phyloP scores from a whole-genome alignment of 1,140 invertebrate genomes.

The Lepidurus apus region DNA sequence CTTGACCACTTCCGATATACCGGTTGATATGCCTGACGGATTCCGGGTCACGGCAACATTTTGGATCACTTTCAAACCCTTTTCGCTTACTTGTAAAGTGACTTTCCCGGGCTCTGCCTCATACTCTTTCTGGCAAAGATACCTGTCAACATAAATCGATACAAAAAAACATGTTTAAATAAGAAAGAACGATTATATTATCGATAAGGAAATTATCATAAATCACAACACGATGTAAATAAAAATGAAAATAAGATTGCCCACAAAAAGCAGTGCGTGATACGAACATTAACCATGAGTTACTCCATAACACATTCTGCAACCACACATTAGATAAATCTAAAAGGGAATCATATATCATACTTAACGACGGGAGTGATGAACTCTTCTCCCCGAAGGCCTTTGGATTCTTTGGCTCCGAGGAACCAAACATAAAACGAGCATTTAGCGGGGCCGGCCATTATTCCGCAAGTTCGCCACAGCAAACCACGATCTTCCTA shows the following conservation, averaged over 20 bases:
- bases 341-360: constrained; percentile 20
- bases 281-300: too few species aligned
- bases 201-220: constrained; percentile 54
- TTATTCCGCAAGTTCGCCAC: neutral
- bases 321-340: neutral
- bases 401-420: constrained; percentile 88
- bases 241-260: too few species aligned
- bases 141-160: constrained; percentile 43
- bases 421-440: constrained; percentile 98
- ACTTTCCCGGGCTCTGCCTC: constrained; percentile 87
- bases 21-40: neutral
- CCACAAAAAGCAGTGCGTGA: too few species aligned
- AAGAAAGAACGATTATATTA: too few species aligned
- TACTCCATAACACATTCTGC: too few species aligned
- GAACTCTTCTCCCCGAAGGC: constrained; percentile 72
- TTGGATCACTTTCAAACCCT: constrained; percentile 91
- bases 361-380: constrained; percentile 76
- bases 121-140: constrained; percentile 74
- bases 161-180: too few species aligned
- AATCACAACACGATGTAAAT: too few species aligned
- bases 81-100: constrained; percentile 77
- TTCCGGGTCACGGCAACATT: constrained; percentile 46
- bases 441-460: constrained; percentile 77
- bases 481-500: neutral
- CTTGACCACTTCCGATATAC: constrained; percentile 61